Evolutionary conservation across 1,140 invertebrate genomes (phyloP), one percentile per base, ranked within the genome.

Genomic region (Lepidotrigona ventralis): DNA sequence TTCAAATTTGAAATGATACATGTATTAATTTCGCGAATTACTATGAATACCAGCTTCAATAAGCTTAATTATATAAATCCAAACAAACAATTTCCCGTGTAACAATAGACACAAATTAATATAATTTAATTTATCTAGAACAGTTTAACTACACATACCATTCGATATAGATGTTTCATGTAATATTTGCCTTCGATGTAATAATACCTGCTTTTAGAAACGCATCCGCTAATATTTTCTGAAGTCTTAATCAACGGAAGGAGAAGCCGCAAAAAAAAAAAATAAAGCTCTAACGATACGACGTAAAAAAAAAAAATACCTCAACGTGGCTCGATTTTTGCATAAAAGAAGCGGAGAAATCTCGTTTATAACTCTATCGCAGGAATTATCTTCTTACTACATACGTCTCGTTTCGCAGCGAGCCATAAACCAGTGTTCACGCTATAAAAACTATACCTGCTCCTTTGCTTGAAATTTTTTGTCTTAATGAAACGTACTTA

Each of bases 401-500:
- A 12, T 11, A 26, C 51, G n/a, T 15, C 15, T 66, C 54, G 66
- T n/a, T 33, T 74, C 51, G 26, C n/a, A 9, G 17, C 17, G 21
- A 46, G 46, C 17, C 9, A 54, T 75, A 72, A 75, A 66, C 9
- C 63, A 12, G 23, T 17, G 71, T 46, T 33, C 39, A 26, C 51
- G 21, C 33, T 39, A 26, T 39, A 53, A 68, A 75, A 75, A 68
- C 60, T 21, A 53, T 51, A 63, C 53, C 46, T n/a, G 14, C 19
- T 14, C 39, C 21, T 74, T 68, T 46, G 19, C 21, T 19, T 53
- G 1, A 60, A 81, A 81, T 74, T 64, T 66, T 66, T 46, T 39
- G n/a, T 51, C 54, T 60, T 70, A 79, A 79, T 29, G 53, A 79
- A 71, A 71, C 68, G 33, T 23, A 79, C 29, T 79, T 39, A 60